phyloP scores from a whole-genome alignment of 1,140 invertebrate species.

The Metopolophium dirhodum region DNA sequence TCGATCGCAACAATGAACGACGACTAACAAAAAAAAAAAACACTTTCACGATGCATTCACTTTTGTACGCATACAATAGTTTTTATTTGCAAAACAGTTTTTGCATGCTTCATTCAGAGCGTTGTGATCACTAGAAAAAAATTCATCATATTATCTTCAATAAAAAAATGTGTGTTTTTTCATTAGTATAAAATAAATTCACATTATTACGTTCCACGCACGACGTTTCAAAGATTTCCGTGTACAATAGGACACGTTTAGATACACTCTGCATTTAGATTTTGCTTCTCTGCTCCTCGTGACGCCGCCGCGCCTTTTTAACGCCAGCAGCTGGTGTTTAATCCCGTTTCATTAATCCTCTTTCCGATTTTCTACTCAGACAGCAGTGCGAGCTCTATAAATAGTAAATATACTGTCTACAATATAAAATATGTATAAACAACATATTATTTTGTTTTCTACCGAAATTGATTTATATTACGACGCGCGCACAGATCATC shows the following conservation, averaged over 20 bases:
- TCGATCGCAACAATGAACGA: background rate
- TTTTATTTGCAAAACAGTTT: background rate
- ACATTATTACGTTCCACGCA: background rate
- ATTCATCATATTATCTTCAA: background rate
- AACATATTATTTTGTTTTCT: background rate
- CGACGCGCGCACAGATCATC: no score
- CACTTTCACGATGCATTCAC: background rate
- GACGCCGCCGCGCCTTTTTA: background rate
- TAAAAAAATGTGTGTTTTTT: background rate
- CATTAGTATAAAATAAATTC: conserved; percentile 20
- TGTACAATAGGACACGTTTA: background rate
- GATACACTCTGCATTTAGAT: background rate
- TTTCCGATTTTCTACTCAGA: background rate
- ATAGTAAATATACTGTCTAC: background rate
- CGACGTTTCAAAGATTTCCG: background rate
- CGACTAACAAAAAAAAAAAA: background rate
- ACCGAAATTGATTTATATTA: background rate
- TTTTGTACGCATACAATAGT: background rate
- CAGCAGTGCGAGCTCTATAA: background rate
- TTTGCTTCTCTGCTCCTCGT: background rate
- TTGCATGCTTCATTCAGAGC: background rate
- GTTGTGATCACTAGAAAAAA: background rate
- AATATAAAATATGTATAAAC: background rate
- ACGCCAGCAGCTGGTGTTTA: background rate
- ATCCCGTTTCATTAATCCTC: background rate